Conservation (phyloP, 1,140 invertebrate genomes). For the Notospermus geniculatus region DNA sequence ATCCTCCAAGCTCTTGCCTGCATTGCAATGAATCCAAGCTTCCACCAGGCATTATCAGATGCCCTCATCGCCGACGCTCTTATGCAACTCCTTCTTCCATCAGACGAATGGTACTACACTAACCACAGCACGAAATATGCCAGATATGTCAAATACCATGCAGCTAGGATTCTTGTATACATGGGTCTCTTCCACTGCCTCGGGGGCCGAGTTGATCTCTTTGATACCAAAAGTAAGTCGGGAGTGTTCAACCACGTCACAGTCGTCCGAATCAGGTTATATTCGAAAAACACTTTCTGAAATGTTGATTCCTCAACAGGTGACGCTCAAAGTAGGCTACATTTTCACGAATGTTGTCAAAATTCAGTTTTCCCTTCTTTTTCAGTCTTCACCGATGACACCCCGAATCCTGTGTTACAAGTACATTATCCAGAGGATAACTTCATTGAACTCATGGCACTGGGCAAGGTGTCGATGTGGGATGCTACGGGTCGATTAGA, state of each 20-base stretch:
- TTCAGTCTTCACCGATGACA: slow-evolving; percentile 42
- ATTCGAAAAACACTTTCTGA: slow-evolving; percentile 4
- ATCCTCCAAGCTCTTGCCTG: slow-evolving; percentile 67
- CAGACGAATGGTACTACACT: slow-evolving; percentile 75
- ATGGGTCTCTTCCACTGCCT: slow-evolving; percentile 61
- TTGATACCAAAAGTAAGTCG: slow-evolving; percentile 51
- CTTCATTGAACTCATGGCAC: slow-evolving; percentile 53
- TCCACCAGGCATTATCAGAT: slow-evolving; percentile 62
- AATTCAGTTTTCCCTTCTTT: too few relatives aligned
- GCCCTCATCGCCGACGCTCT: slow-evolving; percentile 66
- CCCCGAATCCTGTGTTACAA: slow-evolving; percentile 37
- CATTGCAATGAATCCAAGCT: slow-evolving; percentile 62
- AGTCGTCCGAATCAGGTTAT: neutral
- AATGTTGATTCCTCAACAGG: too few relatives aligned
- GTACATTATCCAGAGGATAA: slow-evolving; percentile 51
- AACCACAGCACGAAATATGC: slow-evolving; percentile 72
- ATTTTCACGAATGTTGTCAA: too few relatives aligned
- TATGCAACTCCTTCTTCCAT: slow-evolving; percentile 68
- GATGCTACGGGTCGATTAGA: slow-evolving; percentile 41
- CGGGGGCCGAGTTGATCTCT: slow-evolving; percentile 60
- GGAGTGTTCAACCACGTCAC: too few relatives aligned
- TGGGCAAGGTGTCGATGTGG: slow-evolving; percentile 44
- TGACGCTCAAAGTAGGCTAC: too few relatives aligned
- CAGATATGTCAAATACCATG: slow-evolving; percentile 71
- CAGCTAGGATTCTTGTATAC: slow-evolving; percentile 67